A percentile compares a stretch with the other conserved stretches of the same genome.
Conservation (phyloP, 2,888 invertebrate species). For the Lamellibrachia satsuma region DNA sequence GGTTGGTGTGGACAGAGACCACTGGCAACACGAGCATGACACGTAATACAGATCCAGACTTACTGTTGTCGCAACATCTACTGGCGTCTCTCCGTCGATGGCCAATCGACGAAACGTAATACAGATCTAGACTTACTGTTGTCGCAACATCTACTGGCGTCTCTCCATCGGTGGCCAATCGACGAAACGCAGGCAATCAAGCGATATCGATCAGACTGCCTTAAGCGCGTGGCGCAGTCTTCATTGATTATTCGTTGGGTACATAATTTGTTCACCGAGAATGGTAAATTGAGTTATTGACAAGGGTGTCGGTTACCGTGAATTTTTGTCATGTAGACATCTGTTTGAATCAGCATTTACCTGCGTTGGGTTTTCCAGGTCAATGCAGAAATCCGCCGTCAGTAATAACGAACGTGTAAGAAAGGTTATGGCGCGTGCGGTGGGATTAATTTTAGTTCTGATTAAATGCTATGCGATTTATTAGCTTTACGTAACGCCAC, state of each 20-base stretch:
- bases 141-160: background rate
- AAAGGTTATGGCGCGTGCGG: too few species aligned
- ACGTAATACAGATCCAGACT: background rate
- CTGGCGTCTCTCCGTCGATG: background rate
- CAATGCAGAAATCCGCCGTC: background rate
- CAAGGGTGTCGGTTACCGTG: background rate
- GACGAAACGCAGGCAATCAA: background rate
- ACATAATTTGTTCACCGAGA: background rate
- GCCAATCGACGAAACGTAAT: background rate
- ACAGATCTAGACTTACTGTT: background rate
- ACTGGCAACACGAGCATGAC: background rate
- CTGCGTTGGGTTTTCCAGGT: background rate
- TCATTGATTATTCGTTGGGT: constrained; percentile 6
- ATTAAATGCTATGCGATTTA: too few species aligned
- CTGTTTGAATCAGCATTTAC: background rate
- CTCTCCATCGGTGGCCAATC: background rate
- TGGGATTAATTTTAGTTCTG: background rate
- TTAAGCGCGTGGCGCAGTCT: background rate
- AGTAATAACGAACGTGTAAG: background rate
- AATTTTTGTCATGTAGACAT: background rate
- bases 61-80: background rate
- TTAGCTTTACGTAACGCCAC: background rate
- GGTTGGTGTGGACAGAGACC: too few species aligned
- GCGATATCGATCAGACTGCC: background rate
- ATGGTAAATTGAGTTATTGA: background rate